Base-by-base conservation (phyloP, 2,113 vertebrate genomes). In the Apeltes quadracus region DNA sequence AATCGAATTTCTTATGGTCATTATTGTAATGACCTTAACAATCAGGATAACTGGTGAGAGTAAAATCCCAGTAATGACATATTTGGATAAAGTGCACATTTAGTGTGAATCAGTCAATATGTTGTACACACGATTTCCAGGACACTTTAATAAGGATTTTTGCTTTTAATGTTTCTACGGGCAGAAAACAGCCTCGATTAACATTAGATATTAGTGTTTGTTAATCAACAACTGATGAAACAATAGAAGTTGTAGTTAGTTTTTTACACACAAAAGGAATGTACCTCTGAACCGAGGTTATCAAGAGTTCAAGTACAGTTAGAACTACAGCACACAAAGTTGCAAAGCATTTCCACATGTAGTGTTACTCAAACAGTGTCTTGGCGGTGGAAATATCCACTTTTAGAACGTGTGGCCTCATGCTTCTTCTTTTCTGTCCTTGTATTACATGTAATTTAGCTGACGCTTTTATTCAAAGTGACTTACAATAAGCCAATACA, bases 21-120 rank as follows among this genome's bases (percentile, higher is more conserved):
- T 63, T 57, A 51, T 9, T 39, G 23, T 7, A 34, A 48, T 63
- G 32, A 56, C 18, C 32, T 15, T 1, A 53, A 43, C 50, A 25
- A 18, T 69, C 29, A 50, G 1, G 20, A 23, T 59, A 13, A 43
- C 44, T 32, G 6, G 9, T 11, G 20, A 32, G 48, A 61, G 12
- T 68, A 22, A 63, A 29, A 29, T 69, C 46, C 29, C 7, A 20
- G 13, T 36, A 36, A 36, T 44, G 20, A 65, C 38, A 54, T 27
- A 41, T 29, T n/a, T 25, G 23, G 9, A 79, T 69, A 20, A 58
- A 48, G n/a, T 54, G 7, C 14, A 53, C n/a, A 15, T 39, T 63
- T 54, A 71, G 38, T 65, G 48, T 34, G 8, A 36, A 18, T 15
- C 13, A 65, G 14, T 61, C 39, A 51, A 66, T 65, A 74, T 38